Evolutionary conservation across 2,113 vertebrate genomes (phyloP).

Genomic region (Sturnira hondurensis): DNA sequence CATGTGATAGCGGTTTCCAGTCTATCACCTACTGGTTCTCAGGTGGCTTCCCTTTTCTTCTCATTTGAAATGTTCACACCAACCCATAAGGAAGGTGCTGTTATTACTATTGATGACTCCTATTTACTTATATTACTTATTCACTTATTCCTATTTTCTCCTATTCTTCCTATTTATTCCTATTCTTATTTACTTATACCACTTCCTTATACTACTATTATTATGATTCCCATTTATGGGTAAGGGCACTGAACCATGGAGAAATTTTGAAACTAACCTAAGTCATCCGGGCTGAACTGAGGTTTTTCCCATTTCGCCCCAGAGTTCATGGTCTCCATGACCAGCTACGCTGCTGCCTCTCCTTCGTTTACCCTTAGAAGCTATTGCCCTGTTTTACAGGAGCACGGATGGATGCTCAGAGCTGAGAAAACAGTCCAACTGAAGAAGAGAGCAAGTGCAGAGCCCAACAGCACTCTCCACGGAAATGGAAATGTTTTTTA

Average conservation of each 20-base stretch:
- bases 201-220: no score
- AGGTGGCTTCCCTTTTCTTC: not conserved
- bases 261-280: not conserved
- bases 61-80: not conserved
- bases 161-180: no score
- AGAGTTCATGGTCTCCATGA: not conserved
- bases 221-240: not conserved
- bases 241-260: not conserved
- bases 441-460: accelerated
- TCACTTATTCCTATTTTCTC: no score
- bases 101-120: not conserved
- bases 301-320: no score
- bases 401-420: not conserved
- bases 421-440: not conserved
- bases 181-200: no score
- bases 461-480: not conserved
- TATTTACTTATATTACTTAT: not conserved
- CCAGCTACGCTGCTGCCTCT: not conserved
- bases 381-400: not conserved
- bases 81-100: not conserved
- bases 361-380: not conserved
- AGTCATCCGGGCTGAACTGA: not conserved
- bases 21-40: not conserved
- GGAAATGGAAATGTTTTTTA: not conserved
- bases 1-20: not conserved